Conservation (phyloP, 2,888 invertebrate species). For the Yponomeuta evonymella region DNA sequence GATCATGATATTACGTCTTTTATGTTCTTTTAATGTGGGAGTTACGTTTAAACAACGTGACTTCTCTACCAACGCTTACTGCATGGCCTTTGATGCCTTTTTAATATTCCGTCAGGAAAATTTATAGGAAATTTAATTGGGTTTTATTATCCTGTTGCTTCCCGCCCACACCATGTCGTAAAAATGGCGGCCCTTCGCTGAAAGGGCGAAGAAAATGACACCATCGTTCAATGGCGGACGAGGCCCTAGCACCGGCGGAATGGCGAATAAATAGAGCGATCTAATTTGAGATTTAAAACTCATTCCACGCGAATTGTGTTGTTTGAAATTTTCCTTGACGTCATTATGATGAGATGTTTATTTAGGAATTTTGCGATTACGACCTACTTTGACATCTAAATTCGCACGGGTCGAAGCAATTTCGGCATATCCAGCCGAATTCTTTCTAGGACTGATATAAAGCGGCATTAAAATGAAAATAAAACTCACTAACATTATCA, state of each 20-base stretch:
- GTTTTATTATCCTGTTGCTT: neutral
- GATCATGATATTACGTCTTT: conserved; percentile 30
- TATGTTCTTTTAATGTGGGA: conserved; percentile 30
- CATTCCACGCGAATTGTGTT: neutral
- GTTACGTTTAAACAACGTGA: conserved; percentile 23
- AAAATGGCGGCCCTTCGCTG: neutral
- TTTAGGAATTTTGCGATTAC: neutral
- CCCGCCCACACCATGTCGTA: neutral
- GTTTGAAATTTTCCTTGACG: neutral
- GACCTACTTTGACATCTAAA: neutral
- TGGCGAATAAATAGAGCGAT: conserved; percentile 15
- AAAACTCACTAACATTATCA: neutral
- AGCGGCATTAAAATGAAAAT: neutral
- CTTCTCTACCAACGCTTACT: conserved; percentile 16
- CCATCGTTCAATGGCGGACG: neutral
- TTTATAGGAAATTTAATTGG: neutral
- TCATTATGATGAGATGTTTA: conserved; percentile 3
- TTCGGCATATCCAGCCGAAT: neutral
- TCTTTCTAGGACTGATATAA: neutral
- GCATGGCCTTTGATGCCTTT: conserved; percentile 22
- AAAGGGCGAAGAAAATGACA: neutral
- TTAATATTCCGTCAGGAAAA: conserved; percentile 24
- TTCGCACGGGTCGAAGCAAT: neutral
- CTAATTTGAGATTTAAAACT: conserved; percentile 14
- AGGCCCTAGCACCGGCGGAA: conserved; percentile 14